These are phyloP conservation scores for Melanogrammus aeglefinus DNA, from an alignment of 2,797 vertebrate species.

Conservation along the genomic window DNA sequence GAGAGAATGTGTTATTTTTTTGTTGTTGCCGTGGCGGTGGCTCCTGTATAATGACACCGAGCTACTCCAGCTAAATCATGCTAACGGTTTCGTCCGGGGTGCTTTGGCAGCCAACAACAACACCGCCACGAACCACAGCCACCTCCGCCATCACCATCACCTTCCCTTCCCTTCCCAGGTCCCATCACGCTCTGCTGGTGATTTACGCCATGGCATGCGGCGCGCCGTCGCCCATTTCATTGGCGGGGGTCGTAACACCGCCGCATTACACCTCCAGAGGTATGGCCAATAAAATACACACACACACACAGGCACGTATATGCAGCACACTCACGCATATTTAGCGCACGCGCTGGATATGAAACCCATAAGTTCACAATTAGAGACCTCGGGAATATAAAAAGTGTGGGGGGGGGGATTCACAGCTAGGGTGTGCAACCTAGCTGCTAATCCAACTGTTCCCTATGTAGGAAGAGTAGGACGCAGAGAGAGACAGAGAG, in stretches of 20 bases:
- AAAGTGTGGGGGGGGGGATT: constrained; percentile 1
- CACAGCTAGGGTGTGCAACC: constrained; percentile 24
- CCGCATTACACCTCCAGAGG: constrained; percentile 27
- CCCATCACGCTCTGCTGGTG: constrained; percentile 29
- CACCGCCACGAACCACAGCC: background rate
- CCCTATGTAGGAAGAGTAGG: constrained; percentile 31
- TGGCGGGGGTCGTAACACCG: constrained; percentile 36
- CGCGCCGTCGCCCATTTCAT: constrained; percentile 19
- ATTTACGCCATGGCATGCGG: constrained; percentile 23
- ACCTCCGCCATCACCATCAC: background rate
- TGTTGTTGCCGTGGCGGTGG: background rate
- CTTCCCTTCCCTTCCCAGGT: constrained; percentile 19
- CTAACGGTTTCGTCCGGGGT: background rate
- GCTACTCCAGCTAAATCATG: background rate
- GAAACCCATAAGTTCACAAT: constrained; percentile 19
- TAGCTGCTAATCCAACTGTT: constrained; percentile 57
- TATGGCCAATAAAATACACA: constrained; percentile 36
- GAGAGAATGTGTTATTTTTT: background rate
- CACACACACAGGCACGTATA: constrained; percentile 6
- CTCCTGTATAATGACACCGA: background rate
- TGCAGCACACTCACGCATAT: background rate
- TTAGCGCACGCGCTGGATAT: constrained; percentile 15
- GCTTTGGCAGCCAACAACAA: background rate
- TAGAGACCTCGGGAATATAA: constrained; percentile 11
- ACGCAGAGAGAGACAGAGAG: constrained; percentile 10